Base-by-base conservation (phyloP, 2,888 invertebrate species). In the Rugalucina vietnamica region DNA sequence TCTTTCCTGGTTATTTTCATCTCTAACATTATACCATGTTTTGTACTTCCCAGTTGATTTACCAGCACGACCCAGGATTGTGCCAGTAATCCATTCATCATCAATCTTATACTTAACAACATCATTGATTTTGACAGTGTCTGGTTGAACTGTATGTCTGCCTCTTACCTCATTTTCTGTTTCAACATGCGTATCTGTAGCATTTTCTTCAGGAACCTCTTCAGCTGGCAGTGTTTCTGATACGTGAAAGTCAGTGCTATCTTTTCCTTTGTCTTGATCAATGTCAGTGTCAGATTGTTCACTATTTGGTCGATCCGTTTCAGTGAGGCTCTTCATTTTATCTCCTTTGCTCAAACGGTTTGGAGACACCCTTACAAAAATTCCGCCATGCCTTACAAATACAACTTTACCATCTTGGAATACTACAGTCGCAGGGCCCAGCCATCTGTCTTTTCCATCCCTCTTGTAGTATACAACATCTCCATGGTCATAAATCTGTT, bases 31-130 rank as follows among this genome's bases (percentile, higher is more conserved):
- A 54, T 80, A 86, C 82, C 84, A 84, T 18, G 50, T 72, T 72
- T 76, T 76, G 29, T 88, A 49, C 37, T 50, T 77, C n/a, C 85
- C 84, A 37, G 77, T 79, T 8, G 57, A 73, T 75, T 88, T 88
- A 21, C 85, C 87, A 49, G 84, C 81, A 57, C 65, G 79, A 10
- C 81, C 69, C 14, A 82, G 36, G 24, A 88, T 60, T 39, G 39
- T 75, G 18, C 77, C 88, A 36, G 27, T 50, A 27, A 78, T 75
- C 84, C 82, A 79, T n/a, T 79, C 60, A 21, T 74, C 75, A 32
- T 29, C 27, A 21, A 75, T 49, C 70, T 65, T 75, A 43, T 77
- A 79, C 21, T 74, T 27, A 72, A 85, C 77, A 8, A 74, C 50
- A 37, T 79, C 73, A 69, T 79, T 73, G 36, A 34, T 32, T 70